Percentiles rank a stretch among this genome's conserved stretches.
These are phyloP conservation scores for Vanessa tameamea DNA, from an alignment of 1,140 invertebrate species.

Conservation along the genomic window DNA sequence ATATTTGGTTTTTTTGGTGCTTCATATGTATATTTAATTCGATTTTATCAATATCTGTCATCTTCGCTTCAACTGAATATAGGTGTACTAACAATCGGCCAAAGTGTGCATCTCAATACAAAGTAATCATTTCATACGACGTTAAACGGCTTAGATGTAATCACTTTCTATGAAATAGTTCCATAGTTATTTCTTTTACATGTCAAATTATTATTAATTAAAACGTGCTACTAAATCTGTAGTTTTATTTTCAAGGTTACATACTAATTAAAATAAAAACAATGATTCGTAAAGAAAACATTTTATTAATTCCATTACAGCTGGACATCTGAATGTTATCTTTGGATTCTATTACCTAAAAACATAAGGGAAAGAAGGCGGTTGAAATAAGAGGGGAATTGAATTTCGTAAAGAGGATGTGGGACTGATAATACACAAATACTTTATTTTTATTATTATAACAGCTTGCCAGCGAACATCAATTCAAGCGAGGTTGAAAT, in stretches of 20 bases:
- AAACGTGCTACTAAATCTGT: constrained; percentile 7
- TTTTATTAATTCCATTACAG: constrained; percentile 73
- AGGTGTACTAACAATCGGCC: background rate
- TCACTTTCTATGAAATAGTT: constrained; percentile 2
- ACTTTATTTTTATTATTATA: constrained; percentile 26
- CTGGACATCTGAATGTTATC: constrained; percentile 64
- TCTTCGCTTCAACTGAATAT: background rate
- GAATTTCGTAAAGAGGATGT: background rate
- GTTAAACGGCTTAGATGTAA: constrained; percentile 1
- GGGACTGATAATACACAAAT: constrained; percentile 21
- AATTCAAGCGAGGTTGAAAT: constrained; percentile 34
- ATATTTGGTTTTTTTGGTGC: too few relatives aligned
- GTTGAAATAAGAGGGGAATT: constrained; percentile 10
- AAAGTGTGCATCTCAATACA: background rate
- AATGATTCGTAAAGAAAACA: constrained; percentile 61
- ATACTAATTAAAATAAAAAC: constrained; percentile 27
- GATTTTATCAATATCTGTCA: background rate
- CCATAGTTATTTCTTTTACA: constrained; percentile 7
- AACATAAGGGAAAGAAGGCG: constrained; percentile 45
- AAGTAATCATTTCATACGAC: background rate
- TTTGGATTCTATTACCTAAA: constrained; percentile 70
- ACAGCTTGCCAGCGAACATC: constrained; percentile 28
- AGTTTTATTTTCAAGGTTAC: background rate
- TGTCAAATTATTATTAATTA: constrained; percentile 10
- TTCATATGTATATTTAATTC: too few relatives aligned